These are phyloP conservation scores for Drosophila subsilvestris DNA, from an alignment of 2,888 invertebrate genomes.

Conservation along the genomic window DNA sequence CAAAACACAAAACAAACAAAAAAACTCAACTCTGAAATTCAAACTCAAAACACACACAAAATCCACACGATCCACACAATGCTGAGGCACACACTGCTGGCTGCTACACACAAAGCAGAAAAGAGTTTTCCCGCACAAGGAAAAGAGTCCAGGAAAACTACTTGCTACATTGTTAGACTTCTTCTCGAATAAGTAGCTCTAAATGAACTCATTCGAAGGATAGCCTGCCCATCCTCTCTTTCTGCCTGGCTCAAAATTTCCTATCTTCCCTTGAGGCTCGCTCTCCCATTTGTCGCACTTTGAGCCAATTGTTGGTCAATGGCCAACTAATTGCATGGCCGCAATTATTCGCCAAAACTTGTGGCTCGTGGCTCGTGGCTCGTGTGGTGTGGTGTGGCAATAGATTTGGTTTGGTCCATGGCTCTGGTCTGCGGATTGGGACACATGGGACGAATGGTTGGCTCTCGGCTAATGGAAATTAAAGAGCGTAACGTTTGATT, in stretches of 20 bases:
- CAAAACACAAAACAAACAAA: not conserved
- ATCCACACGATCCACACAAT: constrained; percentile 2
- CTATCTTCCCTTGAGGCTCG: too few relatives aligned
- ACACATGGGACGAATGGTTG: not conserved
- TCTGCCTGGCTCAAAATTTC: too few relatives aligned
- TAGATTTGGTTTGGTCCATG: constrained; percentile 4
- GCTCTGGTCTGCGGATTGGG: not conserved
- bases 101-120: too few relatives aligned
- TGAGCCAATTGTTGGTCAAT: not conserved
- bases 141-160: too few relatives aligned
- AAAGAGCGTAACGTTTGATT: constrained; percentile 56
- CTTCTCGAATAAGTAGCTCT: too few relatives aligned
- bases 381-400: constrained; percentile 17
- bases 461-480: constrained; percentile 34
- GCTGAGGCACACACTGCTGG: too few relatives aligned
- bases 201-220: too few relatives aligned
- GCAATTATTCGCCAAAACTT: constrained; percentile 32
- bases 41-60: constrained; percentile 5
- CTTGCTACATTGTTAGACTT: too few relatives aligned
- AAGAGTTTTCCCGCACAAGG: too few relatives aligned
- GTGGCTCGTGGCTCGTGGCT: constrained; percentile 2
- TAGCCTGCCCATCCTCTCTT: too few relatives aligned
- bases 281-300: too few relatives aligned
- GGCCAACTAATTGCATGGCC: constrained; percentile 49
- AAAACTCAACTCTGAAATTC: not conserved